Conservation (phyloP, 2,113 vertebrate species). For the Syngnathus typhle region DNA sequence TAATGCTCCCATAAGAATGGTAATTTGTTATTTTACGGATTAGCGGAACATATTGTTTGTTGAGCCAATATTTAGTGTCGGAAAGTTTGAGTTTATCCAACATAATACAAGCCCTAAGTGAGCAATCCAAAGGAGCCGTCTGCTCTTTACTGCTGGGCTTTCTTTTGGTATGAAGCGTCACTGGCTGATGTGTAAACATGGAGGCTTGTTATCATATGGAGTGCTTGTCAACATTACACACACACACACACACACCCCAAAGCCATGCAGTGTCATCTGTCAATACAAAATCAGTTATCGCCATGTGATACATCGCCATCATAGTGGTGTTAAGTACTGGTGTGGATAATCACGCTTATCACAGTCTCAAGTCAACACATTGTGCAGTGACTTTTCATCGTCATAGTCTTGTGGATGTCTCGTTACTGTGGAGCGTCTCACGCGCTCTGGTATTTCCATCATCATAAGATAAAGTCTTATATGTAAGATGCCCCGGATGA, state of each 20-base stretch:
- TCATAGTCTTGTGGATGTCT: slow-evolving; percentile 62
- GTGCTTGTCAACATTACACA: neutral
- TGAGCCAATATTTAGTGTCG: neutral
- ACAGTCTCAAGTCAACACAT: slow-evolving; percentile 46
- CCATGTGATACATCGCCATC: slow-evolving; percentile 24
- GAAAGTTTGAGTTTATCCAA: neutral
- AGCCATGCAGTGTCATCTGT: slow-evolving; percentile 7
- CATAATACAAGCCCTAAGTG: neutral
- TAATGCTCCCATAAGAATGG: neutral
- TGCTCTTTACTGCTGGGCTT: neutral
- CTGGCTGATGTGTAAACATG: neutral
- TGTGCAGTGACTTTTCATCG: slow-evolving; percentile 53
- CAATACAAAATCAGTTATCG: slow-evolving; percentile 11
- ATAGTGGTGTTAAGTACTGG: slow-evolving; percentile 16
- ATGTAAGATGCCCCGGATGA: slow-evolving; percentile 54
- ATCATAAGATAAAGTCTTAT: slow-evolving; percentile 51
- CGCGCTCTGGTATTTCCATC: slow-evolving; percentile 38
- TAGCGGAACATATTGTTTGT: neutral
- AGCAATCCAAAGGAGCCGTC: neutral
- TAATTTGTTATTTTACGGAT: neutral
- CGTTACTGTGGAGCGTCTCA: slow-evolving; percentile 44
- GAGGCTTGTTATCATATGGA: neutral
- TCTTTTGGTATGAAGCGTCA: neutral
- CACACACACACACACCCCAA: neutral
- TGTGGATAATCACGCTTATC: slow-evolving; percentile 45